Evolutionary conservation across 2,797 vertebrate species (phyloP), one percentile per base, ranked within the genome.

Genomic region (Myotis vivesi): DNA sequence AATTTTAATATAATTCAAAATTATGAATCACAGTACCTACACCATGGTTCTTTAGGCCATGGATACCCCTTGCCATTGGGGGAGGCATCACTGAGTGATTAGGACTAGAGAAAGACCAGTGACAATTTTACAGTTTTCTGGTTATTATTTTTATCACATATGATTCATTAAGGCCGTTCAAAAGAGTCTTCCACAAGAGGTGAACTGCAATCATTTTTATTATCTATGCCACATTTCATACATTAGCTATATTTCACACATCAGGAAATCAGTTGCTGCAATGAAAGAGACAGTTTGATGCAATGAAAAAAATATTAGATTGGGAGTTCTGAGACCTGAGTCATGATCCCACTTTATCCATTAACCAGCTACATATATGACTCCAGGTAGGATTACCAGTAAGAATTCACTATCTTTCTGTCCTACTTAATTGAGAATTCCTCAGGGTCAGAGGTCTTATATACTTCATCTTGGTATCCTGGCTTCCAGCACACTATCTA

Each of bases 131-230:
- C 25, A 73, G 59, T 55, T 36, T 79, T 89, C 80, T 81, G 49
- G 62, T 81, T 73, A 62, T 91, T 95, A 69, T 73, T 95, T 95
- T 94, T 87, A 84, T 87, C 71, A 51, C 59, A 55, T 11, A 80
- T 49, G 84, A 69, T 80, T 92, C 84, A 94, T 92, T 94, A 94
- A 92, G 30, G 62, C 87, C 92, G 49, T 94, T 96, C 69, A 83
- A 92, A 92, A 84, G 49, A 85, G 44, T 55, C 75, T 91, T 93
- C 53, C 88, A 55, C 68, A 51, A 64, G 89, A 85, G 49, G 87
- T 64, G 41, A 93, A n/a, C 87, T 23, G 53, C 62, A 77, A 92
- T 92, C 71, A 51, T 83, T 95, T 87, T 87, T 89, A 87, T 89
- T 83, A 95, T 86, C 76, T 87, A 5, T 57, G 81, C 80, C 91